Evolutionary conservation across 2,888 invertebrate genomes (phyloP).

Genomic region (Gymnocheta viridis): DNA sequence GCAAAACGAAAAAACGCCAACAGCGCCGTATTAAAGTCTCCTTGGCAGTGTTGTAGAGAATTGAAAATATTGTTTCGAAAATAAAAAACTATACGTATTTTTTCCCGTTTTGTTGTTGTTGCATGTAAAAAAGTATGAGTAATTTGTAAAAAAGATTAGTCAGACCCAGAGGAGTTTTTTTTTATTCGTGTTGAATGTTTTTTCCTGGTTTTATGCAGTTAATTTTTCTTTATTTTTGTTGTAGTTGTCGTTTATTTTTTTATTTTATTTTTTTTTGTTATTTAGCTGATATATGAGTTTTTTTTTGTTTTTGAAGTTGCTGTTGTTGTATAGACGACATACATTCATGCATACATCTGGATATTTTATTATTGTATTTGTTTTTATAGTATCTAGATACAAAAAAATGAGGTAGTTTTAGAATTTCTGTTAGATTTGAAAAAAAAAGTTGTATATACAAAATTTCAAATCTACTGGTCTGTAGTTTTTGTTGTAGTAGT

Average conservation of each 20-base stretch:
- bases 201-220: constrained; percentile 63
- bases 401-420: constrained; percentile 62
- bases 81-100: constrained; percentile 51
- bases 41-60: constrained; percentile 69
- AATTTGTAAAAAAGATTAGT: constrained; percentile 67
- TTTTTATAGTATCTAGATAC: constrained; percentile 34
- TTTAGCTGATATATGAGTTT: constrained; percentile 59
- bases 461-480: constrained; percentile 58
- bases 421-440: constrained; percentile 58
- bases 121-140: constrained; percentile 65
- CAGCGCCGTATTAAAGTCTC: constrained; percentile 56
- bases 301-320: constrained; percentile 21
- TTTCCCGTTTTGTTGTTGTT: constrained; percentile 38
- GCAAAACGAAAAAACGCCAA: constrained; percentile 32
- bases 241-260: neutral
- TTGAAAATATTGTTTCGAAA: constrained; percentile 21
- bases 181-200: constrained; percentile 43
- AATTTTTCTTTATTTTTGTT: constrained; percentile 12
- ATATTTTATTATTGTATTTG: constrained; percentile 8
- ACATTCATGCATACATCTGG: neutral
- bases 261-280: constrained; percentile 29
- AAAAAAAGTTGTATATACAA: constrained; percentile 22
- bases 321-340: too few relatives aligned
- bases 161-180: constrained; percentile 69
- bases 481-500: neutral